Conservation (phyloP, 1,140 invertebrate species). For the Oreohelix idahoensis region DNA sequence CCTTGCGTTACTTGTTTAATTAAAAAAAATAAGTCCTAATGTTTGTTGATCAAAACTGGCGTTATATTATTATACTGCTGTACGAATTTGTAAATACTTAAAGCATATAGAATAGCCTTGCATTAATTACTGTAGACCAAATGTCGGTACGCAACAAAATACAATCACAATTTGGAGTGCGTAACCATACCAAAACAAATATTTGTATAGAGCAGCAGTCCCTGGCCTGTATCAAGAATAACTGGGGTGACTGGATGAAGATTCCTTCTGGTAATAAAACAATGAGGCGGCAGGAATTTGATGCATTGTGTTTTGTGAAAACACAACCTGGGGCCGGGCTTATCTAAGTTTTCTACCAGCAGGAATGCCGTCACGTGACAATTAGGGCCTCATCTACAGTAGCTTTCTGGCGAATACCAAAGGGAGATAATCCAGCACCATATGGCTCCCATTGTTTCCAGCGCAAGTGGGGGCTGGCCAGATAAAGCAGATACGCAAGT, state of each 20-base stretch:
- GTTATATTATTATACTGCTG: no score
- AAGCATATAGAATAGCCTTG: no score
- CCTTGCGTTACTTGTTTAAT: no score
- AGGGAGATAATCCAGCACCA: not conserved
- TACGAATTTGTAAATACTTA: no score
- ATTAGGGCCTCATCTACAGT: constrained; percentile 1
- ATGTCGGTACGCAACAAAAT: no score
- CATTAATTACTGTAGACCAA: no score
- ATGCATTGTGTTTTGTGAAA: not conserved
- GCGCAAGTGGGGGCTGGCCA: not conserved
- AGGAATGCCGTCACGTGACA: constrained; percentile 10
- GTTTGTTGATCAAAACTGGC: no score
- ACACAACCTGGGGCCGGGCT: not conserved
- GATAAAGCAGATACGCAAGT: not conserved
- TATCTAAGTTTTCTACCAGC: not conserved
- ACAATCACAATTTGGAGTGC: no score
- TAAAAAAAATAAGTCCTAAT: no score
- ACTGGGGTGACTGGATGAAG: not conserved
- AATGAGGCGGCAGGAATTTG: not conserved
- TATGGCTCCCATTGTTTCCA: constrained; percentile 11
- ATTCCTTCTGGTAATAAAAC: not conserved
- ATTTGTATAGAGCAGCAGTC: not conserved
- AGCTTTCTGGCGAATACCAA: not conserved
- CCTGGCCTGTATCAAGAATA: not conserved
- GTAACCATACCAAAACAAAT: not conserved